Percentiles rank a stretch among this genome's conserved stretches.
Conservation (phyloP, 2,888 invertebrate genomes). For the Autographa pulchrina region DNA sequence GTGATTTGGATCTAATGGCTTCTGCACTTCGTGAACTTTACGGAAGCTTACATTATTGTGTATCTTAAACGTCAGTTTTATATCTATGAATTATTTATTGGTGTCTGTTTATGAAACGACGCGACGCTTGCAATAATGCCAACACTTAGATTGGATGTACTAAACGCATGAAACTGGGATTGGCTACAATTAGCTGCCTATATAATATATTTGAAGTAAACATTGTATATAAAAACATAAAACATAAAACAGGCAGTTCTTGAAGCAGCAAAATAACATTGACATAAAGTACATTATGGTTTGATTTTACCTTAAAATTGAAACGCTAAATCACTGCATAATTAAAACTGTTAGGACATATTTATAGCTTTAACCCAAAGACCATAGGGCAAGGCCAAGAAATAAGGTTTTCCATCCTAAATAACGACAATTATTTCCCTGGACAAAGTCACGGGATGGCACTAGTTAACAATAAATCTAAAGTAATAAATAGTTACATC, state of each 20-base stretch:
- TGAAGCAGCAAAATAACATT: background rate
- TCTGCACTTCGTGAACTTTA: constrained; percentile 23
- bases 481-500: constrained; percentile 3
- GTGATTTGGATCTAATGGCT: constrained; percentile 44
- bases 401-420: background rate
- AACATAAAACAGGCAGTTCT: too few species aligned
- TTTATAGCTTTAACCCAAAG: constrained; percentile 4
- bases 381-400: background rate
- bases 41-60: constrained; percentile 1
- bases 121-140: background rate
- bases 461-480: background rate
- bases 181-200: too few species aligned
- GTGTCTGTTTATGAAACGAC: background rate
- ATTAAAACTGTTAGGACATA: background rate
- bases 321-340: background rate
- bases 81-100: background rate
- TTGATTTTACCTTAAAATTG: background rate
- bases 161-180: too few species aligned
- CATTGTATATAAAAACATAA: too few species aligned
- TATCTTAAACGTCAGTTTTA: constrained; percentile 1
- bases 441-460: background rate
- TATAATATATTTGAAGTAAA: too few species aligned
- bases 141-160: too few species aligned
- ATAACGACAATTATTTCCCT: background rate
- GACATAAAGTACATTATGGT: background rate